These are phyloP conservation scores for Drosophila repleta DNA, from an alignment of 1,140 invertebrate species.

Conservation along the genomic window DNA sequence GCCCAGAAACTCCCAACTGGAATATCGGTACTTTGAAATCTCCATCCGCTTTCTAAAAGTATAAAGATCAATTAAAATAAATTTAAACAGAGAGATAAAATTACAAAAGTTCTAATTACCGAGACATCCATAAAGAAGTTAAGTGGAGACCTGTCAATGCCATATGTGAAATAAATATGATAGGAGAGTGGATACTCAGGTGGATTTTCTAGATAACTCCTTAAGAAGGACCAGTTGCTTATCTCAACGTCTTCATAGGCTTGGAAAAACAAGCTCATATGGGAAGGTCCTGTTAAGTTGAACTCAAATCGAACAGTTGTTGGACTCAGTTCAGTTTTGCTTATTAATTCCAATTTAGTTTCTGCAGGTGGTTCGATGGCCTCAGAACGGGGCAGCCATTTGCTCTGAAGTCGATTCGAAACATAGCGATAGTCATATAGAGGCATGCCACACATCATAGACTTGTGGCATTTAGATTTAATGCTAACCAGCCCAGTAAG, in stretches of 20 bases:
- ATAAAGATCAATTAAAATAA: not conserved
- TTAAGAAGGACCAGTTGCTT: constrained; percentile 86
- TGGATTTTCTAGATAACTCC: constrained; percentile 81
- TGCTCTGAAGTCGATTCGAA: constrained; percentile 24
- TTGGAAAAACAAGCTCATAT: constrained; percentile 89
- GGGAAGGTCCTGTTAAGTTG: constrained; percentile 86
- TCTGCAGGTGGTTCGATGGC: constrained; percentile 24
- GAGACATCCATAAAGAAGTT: constrained; percentile 82
- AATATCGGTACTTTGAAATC: constrained; percentile 16
- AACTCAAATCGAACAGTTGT: constrained; percentile 46
- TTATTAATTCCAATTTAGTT: constrained; percentile 19
- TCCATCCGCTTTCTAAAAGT: constrained; percentile 24
- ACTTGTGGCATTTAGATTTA: constrained; percentile 86
- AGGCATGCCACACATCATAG: constrained; percentile 90
- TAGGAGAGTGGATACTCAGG: constrained; percentile 86
- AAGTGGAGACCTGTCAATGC: constrained; percentile 85
- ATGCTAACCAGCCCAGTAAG: constrained; percentile 85
- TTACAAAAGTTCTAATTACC: not conserved
- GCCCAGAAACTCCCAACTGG: constrained; percentile 14
- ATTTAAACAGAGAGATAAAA: not conserved
- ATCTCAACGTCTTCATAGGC: constrained; percentile 86
- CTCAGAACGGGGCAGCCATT: constrained; percentile 45
- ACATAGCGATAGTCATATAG: constrained; percentile 84
- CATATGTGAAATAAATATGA: constrained; percentile 88
- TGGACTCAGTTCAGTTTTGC: constrained; percentile 25